phyloP scores from a whole-genome alignment of 2,888 invertebrate species.

The Rutpela maculata region DNA sequence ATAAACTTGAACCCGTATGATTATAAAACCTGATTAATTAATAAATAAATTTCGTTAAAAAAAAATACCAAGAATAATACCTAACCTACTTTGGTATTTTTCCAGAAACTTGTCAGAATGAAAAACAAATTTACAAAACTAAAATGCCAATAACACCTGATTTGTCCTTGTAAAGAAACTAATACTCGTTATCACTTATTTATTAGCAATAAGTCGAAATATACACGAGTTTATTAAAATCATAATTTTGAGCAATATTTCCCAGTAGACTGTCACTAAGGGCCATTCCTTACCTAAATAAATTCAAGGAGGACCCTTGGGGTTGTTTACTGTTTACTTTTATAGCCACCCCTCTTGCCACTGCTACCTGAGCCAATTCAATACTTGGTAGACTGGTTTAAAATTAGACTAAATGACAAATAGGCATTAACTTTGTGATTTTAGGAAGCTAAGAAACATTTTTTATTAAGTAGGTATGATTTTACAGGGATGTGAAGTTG shows the following conservation, averaged over 20 bases:
- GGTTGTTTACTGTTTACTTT: slow-evolving; percentile 26
- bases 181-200: background rate
- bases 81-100: background rate
- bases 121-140: background rate
- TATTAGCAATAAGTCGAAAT: background rate
- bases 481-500: background rate
- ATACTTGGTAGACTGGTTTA: slow-evolving; percentile 30
- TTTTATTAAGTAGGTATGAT: background rate
- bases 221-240: background rate
- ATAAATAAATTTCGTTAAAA: background rate
- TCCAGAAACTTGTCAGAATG: background rate
- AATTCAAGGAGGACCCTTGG: slow-evolving; percentile 4
- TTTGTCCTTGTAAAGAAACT: slow-evolving; percentile 13
- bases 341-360: slow-evolving; percentile 40
- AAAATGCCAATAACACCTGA: background rate
- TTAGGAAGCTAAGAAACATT: background rate
- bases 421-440: background rate
- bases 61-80: background rate
- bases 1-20: background rate
- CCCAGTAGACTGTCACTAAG: background rate
- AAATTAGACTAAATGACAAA: slow-evolving; percentile 6
- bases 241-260: background rate
- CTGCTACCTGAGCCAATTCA: slow-evolving; percentile 41
- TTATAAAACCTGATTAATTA: background rate
- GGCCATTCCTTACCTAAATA: background rate